These are phyloP conservation scores for Theonella swinhoei DNA, from an alignment of 37 sponge, comb jelly and placozoan species.

Conservation along the genomic window DNA sequence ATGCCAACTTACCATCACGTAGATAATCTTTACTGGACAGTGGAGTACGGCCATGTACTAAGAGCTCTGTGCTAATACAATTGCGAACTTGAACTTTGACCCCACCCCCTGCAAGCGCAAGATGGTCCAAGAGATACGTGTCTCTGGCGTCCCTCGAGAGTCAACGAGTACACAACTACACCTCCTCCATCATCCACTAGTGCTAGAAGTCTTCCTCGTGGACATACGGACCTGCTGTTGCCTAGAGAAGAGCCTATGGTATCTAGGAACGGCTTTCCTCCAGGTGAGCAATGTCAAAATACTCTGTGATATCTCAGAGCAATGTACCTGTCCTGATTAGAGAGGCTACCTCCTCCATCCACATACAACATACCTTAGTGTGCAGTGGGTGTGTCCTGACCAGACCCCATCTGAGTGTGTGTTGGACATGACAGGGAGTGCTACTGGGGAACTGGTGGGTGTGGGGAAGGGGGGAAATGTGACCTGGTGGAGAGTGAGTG, in stretches of 20 bases:
- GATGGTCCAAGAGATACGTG: neutral
- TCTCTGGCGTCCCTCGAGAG: neutral
- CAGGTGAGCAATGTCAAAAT: conserved; percentile 15
- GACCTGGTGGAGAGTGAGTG: neutral
- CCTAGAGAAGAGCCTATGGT: neutral
- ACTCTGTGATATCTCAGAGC: too few species aligned
- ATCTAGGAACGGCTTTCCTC: conserved; percentile 17
- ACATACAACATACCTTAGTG: too few species aligned
- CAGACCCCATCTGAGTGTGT: neutral
- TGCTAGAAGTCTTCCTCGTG: conserved; percentile 26
- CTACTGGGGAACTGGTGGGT: neutral
- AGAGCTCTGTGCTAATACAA: conserved; percentile 7
- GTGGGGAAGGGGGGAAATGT: neutral
- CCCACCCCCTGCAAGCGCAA: neutral
- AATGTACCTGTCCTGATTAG: too few species aligned
- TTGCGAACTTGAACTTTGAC: neutral
- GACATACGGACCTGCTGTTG: conserved; percentile 27
- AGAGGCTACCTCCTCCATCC: conserved; percentile 31
- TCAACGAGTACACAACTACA: conserved; percentile 14
- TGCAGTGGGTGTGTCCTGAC: conserved; percentile 18
- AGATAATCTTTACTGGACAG: conserved; percentile 12
- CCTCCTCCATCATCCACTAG: conserved; percentile 17
- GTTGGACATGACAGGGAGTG: neutral
- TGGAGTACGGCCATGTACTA: conserved; percentile 11
- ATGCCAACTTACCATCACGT: too few species aligned